Conservation (phyloP, 2,797 vertebrate genomes). For the Stomatorhinus walkeri region DNA sequence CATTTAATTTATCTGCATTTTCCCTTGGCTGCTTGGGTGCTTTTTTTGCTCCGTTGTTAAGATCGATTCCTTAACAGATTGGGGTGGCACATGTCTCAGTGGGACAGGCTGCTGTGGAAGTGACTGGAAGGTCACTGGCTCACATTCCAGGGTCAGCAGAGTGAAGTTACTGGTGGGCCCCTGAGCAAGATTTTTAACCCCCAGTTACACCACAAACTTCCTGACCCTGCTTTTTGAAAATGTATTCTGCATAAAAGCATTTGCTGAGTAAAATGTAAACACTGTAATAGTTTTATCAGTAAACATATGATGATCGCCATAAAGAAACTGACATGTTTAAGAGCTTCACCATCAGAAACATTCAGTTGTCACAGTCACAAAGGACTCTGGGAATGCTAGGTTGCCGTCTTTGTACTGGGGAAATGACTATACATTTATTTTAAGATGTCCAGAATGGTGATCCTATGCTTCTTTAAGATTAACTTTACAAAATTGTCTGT, state of each 20-base stretch:
- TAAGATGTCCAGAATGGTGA: not conserved
- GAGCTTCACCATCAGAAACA: slow-evolving; percentile 21
- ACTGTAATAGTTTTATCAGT: slow-evolving; percentile 58
- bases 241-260: not conserved
- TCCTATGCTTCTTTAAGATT: not conserved
- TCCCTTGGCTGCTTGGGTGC: not conserved
- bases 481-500: not conserved
- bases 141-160: not conserved
- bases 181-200: not conserved
- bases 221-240: not conserved
- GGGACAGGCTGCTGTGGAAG: not conserved
- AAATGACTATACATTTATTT: not conserved
- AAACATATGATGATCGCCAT: slow-evolving; percentile 29
- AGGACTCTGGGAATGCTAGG: not conserved
- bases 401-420: not conserved
- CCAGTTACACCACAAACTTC: not conserved
- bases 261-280: slow-evolving; percentile 37
- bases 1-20: not conserved
- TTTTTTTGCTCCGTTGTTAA: not conserved
- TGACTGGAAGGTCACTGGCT: not conserved
- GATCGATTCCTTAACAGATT: not conserved
- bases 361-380: slow-evolving; percentile 2
- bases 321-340: slow-evolving; percentile 44
- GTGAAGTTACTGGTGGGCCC: not conserved
- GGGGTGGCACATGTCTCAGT: not conserved